phyloP scores from a whole-genome alignment of 2,797 vertebrate genomes.

The Xiphorhynchus erythropygius region DNA sequence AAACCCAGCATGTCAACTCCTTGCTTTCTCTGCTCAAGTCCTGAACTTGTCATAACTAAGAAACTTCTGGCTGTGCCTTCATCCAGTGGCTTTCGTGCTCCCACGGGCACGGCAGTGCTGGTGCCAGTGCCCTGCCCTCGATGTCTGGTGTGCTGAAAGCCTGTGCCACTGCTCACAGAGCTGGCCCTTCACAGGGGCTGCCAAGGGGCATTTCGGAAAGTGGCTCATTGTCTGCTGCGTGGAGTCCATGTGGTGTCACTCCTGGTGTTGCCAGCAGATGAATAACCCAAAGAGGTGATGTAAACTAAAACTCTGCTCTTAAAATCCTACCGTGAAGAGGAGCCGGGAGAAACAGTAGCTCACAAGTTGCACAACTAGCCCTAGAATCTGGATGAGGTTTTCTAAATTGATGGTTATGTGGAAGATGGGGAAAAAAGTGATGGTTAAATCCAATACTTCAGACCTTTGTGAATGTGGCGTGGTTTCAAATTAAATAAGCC shows the following conservation, averaged over 20 bases:
- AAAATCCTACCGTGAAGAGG: neutral
- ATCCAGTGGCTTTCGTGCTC: neutral
- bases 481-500: neutral
- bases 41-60: fast-evolving
- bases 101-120: fast-evolving
- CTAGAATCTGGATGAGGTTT: neutral
- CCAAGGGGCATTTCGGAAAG: neutral
- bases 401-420: neutral
- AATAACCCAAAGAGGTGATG: neutral
- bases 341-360: neutral
- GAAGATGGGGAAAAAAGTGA: neutral
- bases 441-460: neutral
- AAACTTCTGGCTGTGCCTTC: neutral
- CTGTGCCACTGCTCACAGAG: fast-evolving
- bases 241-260: neutral
- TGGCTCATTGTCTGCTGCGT: neutral
- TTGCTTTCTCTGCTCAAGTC: neutral
- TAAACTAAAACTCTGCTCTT: neutral
- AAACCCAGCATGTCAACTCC: fast-evolving
- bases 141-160: neutral
- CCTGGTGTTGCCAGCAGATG: neutral
- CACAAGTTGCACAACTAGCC: neutral
- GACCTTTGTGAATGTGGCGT: neutral
- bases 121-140: fast-evolving
- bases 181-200: neutral